Percentiles rank a stretch among this genome's conserved stretches.
phyloP scores from a whole-genome alignment of 2,113 vertebrate genomes.

The Tragelaphus scriptus region DNA sequence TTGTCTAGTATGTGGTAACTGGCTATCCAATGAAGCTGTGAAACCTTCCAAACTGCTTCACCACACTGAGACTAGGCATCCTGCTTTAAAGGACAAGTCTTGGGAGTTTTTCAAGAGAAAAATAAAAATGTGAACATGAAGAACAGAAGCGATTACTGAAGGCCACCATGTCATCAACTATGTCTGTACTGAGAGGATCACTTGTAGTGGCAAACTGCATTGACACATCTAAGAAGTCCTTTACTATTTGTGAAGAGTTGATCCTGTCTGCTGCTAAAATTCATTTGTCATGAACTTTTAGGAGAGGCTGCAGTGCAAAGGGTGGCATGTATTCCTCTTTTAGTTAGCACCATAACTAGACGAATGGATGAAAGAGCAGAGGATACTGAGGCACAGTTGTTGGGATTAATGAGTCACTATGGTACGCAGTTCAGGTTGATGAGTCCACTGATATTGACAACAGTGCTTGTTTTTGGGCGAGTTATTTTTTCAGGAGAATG shows the following conservation, averaged over 20 bases:
- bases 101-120: background rate
- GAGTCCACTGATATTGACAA: background rate
- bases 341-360: background rate
- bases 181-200: background rate
- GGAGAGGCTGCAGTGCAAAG: background rate
- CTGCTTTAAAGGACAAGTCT: background rate
- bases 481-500: background rate
- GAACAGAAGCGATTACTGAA: background rate
- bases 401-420: background rate
- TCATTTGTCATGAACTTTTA: background rate
- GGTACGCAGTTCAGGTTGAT: background rate
- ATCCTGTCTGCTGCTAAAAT: background rate
- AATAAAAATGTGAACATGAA: background rate
- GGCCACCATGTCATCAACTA: background rate
- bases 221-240: background rate
- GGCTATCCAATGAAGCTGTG: background rate
- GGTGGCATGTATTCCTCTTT: background rate
- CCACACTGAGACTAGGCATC: background rate
- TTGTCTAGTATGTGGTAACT: background rate
- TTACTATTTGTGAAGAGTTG: background rate
- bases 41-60: background rate
- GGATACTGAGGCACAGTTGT: background rate
- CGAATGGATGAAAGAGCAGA: accelerated
- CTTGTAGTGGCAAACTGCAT: background rate
- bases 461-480: background rate